Base-by-base conservation (phyloP, 1,140 invertebrate species). In the Trichogramma pretiosum region DNA sequence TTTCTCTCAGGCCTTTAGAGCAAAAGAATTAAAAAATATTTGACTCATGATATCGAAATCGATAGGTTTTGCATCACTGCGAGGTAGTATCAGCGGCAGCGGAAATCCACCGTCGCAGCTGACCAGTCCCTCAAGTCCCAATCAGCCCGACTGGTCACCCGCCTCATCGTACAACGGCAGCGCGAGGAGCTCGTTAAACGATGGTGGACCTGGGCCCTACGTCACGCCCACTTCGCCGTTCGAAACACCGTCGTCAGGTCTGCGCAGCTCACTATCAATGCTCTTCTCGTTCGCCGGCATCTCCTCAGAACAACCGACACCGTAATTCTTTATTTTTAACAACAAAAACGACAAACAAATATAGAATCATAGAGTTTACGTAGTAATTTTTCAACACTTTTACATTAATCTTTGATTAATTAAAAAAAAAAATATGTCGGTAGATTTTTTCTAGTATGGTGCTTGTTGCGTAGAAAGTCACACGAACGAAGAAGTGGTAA, bases 211-310 rank as follows among this genome's bases (percentile, higher is more conserved):
- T 21, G 50, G 11, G 2, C 18, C 39, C 36, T 55, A 58, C 5
- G 14, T 52, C n/a, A 48, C 38, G 39, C 53, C 56, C 9, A 17
- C 55, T 17, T 57, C 58, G 21, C 50, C 61, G 2, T 38, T 49
- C 18, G 39, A 5, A 36, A 14, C 34, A 11, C 11, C 39, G 10
- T 10, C 61, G 8, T 63, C 65, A 54, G 60, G 65, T 54, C 56
- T 70, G 47, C 62, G 67, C 54, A 70, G 56, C 51, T 69, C 70
- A 36, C 55, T 73, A 52, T 68, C 69, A 48, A 65, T 68, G 60
- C 56, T 70, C 34, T 62, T 69, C 55, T 69, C 65, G 30, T 50
- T 70, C 47, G 63, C 66, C 41, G 64, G 65, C 42, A 58, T 65
- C 50, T 56, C 61, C 34, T 55, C 59, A 32, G 60, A 65, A 54